Base-by-base conservation (phyloP, 2,888 invertebrate species). In the Steromphala cineraria region DNA sequence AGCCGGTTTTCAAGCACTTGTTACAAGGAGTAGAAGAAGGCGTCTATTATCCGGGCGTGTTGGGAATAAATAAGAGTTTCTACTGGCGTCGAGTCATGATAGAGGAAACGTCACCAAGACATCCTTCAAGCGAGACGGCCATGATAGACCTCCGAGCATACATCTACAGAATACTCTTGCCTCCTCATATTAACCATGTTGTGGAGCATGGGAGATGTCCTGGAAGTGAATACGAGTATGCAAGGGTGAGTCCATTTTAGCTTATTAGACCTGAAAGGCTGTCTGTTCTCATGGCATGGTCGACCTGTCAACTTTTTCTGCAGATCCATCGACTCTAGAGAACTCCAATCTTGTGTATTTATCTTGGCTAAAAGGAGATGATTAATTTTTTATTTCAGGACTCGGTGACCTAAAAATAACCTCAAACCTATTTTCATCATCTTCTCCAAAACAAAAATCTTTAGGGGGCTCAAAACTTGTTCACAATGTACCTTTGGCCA, bases 11-110 rank as follows among this genome's bases (percentile, higher is more conserved):
- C 19, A 40, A 81, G 21, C 21, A 67, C 17, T 40, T 83, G 13
- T 28, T 10, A 13, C 67, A 81, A 53, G 75, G 81, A 53, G 53
- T 81, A 17, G 19, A 67, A 15, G 40, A 36, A 1, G 67, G 52
- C 10, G 17, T 53, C 36, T 86, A 84, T 46, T 86, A 89, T 1
- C 71, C 84, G 28, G 84, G 82, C 62, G 71, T 90, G 17, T 85
- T 92, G 86, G 85, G 87, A 13, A 90, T 91, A 86, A 90, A 91
- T 76, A 86, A 87, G 24, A 87, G 88, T 76, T 89, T 92, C 78
- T 92, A 92, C 86, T 92, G 92, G 92, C 90, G 90, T 53, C 84
- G 91, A 15, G 86, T 89, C 85, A 55, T 91, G 67, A 75, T 90
- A 24, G 89, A 90, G 77, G 91, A 90, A 67, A 86, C 84, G 19